Evolutionary conservation across 2,113 vertebrate species (phyloP).

Genomic region (Emydocephalus ijimae): DNA sequence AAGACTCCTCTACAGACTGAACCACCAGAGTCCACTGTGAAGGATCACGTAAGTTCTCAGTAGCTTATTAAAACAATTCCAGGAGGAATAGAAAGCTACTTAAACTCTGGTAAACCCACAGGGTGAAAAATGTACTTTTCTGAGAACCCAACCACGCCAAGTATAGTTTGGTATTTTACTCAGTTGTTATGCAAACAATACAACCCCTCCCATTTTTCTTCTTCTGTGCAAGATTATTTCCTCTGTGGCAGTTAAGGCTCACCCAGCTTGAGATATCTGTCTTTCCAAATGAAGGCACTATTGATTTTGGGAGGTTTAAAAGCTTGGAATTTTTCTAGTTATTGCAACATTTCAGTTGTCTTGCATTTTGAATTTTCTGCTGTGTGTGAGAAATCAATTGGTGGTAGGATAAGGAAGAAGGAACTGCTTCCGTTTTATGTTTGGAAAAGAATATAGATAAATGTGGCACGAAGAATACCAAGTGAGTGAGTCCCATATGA

Average conservation of each 20-base stretch:
- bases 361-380: background rate
- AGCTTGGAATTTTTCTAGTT: background rate
- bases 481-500: background rate
- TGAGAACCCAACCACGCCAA: background rate
- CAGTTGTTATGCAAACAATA: background rate
- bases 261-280: background rate
- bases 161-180: background rate
- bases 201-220: background rate
- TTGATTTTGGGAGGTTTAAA: constrained; percentile 5
- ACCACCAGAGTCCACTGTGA: background rate
- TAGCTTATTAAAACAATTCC: background rate
- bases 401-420: background rate
- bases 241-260: background rate
- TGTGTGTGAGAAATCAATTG: background rate
- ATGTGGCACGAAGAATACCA: background rate
- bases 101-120: background rate
- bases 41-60: background rate
- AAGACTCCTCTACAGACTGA: background rate
- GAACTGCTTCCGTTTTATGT: background rate
- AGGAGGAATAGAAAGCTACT: background rate
- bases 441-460: background rate
- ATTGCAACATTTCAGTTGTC: background rate
- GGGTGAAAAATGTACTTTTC: background rate
- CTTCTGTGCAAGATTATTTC: background rate
- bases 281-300: background rate